Evolutionary conservation across 2,797 vertebrate genomes (phyloP), one percentile per base, ranked within the genome.

Genomic region (Tragelaphus eurycerus): DNA sequence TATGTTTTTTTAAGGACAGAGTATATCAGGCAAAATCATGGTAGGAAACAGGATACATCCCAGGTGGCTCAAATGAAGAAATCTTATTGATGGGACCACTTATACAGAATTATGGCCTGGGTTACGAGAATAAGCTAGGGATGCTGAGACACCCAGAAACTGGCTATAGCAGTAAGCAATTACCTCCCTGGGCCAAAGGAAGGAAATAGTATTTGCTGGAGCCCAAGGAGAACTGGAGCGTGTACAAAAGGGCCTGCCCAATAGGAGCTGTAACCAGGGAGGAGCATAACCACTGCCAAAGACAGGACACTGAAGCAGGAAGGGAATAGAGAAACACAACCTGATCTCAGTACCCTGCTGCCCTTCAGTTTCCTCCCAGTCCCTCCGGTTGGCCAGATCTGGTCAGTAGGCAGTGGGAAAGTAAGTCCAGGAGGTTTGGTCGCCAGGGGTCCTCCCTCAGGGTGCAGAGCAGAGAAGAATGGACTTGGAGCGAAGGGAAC

Each of bases 61-160:
- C 78, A 95, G 48, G 78, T 97, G 82, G 76, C 95, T 96, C 91
- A 94, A 84, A 86, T 90, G 57, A 96, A 89, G 52, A 95, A 57
- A 52, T 29, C 62, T 95, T 93, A 95, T 92, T 85, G 85, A 55
- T 67, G 64, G 8, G 17, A 82, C 62, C 87, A 78, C 82, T 89
- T 97, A 89, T 96, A 89, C 2, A 95, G 85, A 97, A 93, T 90
- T 92, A 86, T 96, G 82, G 79, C 50, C 57, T 88, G 29, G 48
- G 34, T 71, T 93, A 81, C 86, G 83, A 78, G 92, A 95, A 89
- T 29, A 71, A 83, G 90, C 48, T 64, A 89, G 29, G 54, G 79
- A 57, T 92, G 52, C 71, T 87, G 67, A 93, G 76, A 57, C 11
- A 50, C 79, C 89, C 27, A 76, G 83, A 91, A 96, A 93, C 83